Conservation (phyloP, 1,140 invertebrate genomes). For the Drosophila paulistorum region DNA sequence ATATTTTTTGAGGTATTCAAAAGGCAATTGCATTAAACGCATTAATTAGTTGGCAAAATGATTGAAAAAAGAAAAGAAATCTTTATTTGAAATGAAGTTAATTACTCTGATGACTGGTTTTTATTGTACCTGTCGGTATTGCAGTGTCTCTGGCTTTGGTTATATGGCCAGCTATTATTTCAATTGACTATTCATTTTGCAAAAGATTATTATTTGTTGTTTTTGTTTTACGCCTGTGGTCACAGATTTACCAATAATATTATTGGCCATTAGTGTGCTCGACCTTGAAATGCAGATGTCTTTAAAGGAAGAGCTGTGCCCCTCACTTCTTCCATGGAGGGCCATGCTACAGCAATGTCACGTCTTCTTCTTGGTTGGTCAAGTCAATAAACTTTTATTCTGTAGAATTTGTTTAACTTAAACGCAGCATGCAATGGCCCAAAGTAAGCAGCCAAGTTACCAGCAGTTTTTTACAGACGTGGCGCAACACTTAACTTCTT, state of each 20-base stretch:
- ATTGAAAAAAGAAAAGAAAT: conserved; percentile 50
- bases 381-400: conserved; percentile 72
- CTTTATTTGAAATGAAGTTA: conserved; percentile 57
- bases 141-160: conserved; percentile 28
- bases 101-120: conserved; percentile 47
- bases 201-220: conserved; percentile 42
- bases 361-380: conserved; percentile 33
- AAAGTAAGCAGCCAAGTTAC: conserved; percentile 6
- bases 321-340: conserved; percentile 23
- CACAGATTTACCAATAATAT: conserved; percentile 42
- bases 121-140: conserved; percentile 33
- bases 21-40: conserved; percentile 60
- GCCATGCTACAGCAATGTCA: conserved; percentile 12
- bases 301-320: conserved; percentile 5
- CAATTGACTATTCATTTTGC: conserved; percentile 68
- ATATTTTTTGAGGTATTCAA: not conserved
- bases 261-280: conserved; percentile 26
- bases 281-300: conserved; percentile 54
- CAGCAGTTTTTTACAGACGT: conserved; percentile 18
- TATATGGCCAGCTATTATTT: conserved; percentile 52
- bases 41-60: conserved; percentile 60
- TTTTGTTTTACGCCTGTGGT: conserved; percentile 23
- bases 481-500: conserved; percentile 61
- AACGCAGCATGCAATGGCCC: conserved; percentile 5
- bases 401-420: conserved; percentile 44